phyloP scores from a whole-genome alignment of 2,888 invertebrate species.

The Odontocerum albicorne region DNA sequence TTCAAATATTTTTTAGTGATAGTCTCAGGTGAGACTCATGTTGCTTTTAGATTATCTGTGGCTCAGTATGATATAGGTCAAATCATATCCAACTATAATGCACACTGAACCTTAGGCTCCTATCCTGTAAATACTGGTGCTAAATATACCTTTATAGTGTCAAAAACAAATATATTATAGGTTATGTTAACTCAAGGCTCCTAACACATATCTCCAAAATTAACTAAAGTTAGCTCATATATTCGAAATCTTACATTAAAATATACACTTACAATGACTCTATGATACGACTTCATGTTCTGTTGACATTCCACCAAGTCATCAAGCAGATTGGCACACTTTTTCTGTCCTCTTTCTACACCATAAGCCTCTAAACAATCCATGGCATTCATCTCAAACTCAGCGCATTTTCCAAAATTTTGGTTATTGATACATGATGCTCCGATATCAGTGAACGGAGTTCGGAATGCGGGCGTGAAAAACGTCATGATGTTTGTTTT shows the following conservation, averaged over 20 bases:
- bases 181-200: no score
- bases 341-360: conserved; percentile 59
- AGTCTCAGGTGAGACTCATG: no score
- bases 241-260: neutral
- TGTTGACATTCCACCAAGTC: conserved; percentile 74
- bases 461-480: neutral
- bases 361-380: conserved; percentile 85
- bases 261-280: conserved; percentile 55
- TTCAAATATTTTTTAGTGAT: no score
- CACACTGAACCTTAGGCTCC: no score
- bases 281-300: conserved; percentile 59
- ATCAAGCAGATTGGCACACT: conserved; percentile 63
- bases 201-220: no score
- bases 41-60: no score
- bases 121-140: no score
- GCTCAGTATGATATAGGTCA: no score
- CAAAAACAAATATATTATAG: no score
- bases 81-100: no score
- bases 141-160: neutral
- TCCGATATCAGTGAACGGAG: conserved; percentile 71
- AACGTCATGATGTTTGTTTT: no score
- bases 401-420: conserved; percentile 64
- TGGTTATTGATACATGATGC: conserved; percentile 67
- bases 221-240: neutral
- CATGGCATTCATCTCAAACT: conserved; percentile 69